Conservation (phyloP, 2,113 vertebrate genomes). For the Rhinopomastus cyanomelas region DNA sequence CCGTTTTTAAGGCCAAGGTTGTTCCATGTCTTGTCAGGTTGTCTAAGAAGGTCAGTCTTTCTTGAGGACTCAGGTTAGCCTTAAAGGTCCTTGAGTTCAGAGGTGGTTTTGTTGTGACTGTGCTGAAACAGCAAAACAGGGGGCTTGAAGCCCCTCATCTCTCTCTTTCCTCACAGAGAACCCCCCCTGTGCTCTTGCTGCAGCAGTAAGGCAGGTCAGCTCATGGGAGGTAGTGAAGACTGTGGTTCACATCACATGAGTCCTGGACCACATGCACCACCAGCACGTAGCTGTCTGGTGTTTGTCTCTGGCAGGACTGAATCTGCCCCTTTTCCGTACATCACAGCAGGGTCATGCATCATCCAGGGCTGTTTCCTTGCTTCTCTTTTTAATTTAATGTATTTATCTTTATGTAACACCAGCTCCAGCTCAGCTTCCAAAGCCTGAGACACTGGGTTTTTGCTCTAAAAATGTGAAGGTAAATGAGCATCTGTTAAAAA, state of each 20-base stretch:
- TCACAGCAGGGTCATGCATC: neutral
- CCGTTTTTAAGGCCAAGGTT: neutral
- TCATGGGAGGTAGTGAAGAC: neutral
- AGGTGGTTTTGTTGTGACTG: neutral
- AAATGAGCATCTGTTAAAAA: neutral
- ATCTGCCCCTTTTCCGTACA: neutral
- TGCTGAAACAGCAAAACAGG: neutral
- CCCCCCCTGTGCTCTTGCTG: neutral
- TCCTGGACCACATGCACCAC: neutral
- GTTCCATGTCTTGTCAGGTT: neutral
- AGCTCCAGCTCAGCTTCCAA: neutral
- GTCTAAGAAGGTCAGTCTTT: neutral
- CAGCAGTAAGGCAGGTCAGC: neutral
- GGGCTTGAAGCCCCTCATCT: neutral
- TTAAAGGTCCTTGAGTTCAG: neutral
- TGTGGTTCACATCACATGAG: neutral
- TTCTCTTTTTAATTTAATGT: neutral
- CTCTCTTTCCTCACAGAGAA: neutral
- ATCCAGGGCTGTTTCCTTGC: neutral
- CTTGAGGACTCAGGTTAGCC: neutral
- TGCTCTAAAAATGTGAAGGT: neutral
- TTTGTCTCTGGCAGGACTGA: neutral
- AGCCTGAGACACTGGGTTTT: neutral
- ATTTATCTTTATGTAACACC: neutral
- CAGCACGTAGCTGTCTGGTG: neutral